phyloP scores from a whole-genome alignment of 2,888 invertebrate species.

The Drosophila mayaguana region DNA sequence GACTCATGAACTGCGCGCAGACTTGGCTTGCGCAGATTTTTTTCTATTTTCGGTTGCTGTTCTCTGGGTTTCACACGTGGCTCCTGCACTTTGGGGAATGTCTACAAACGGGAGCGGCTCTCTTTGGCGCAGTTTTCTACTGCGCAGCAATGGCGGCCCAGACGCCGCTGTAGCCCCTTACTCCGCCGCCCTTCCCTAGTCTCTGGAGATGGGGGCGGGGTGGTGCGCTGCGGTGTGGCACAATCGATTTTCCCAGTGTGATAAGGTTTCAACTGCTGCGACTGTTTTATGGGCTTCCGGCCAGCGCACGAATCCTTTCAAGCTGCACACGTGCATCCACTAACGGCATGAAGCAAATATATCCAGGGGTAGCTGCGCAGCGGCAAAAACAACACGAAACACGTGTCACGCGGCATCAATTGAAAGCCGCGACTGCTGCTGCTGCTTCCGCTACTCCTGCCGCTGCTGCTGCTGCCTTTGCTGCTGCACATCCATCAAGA shows the following conservation, averaged over 20 bases:
- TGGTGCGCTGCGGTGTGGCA: background rate
- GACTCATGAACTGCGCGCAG: slow-evolving; percentile 56
- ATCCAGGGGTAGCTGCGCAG: slow-evolving; percentile 52
- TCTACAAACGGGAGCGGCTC: slow-evolving; percentile 25
- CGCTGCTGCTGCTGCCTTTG: slow-evolving; percentile 7
- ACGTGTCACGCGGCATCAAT: slow-evolving; percentile 74
- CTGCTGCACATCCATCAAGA: slow-evolving; percentile 54
- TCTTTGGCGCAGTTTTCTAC: slow-evolving; percentile 27
- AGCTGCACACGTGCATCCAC: slow-evolving; percentile 67
- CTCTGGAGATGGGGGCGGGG: no score
- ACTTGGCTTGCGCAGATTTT: slow-evolving; percentile 34
- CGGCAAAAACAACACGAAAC: slow-evolving; percentile 42
- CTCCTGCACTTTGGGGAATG: slow-evolving; percentile 13
- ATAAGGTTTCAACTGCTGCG: slow-evolving; percentile 69
- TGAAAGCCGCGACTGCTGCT: slow-evolving; percentile 48
- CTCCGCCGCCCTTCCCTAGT: background rate
- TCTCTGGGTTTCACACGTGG: slow-evolving; percentile 49
- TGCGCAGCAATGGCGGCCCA: slow-evolving; percentile 77
- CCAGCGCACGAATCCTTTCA: slow-evolving; percentile 61
- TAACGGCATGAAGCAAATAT: slow-evolving; percentile 24
- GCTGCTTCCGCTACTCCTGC: slow-evolving; percentile 5
- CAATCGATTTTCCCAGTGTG: slow-evolving; percentile 76
- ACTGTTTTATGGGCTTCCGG: slow-evolving; percentile 64
- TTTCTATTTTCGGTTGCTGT: background rate
- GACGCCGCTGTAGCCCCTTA: slow-evolving; percentile 14